Base-by-base conservation (phyloP, 2,888 invertebrate species). In the Coecobrya sp. region DNA sequence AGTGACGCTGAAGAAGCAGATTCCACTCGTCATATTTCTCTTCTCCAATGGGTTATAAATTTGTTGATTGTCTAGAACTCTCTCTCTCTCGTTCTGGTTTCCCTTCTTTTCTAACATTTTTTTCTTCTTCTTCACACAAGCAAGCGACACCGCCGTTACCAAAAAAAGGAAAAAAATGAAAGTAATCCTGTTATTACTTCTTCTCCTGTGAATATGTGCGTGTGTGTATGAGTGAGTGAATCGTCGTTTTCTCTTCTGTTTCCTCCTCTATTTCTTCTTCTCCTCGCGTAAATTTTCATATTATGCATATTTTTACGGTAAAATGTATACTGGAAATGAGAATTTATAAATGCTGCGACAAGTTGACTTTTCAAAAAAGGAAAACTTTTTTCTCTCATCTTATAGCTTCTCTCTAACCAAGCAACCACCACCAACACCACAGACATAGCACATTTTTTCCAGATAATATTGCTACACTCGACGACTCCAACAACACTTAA, bases 1-100 rank as follows among this genome's bases (percentile, higher is more conserved):
- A 89, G 81, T 81, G 81, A 89, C 73, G 88, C 52, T 45, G 73
- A 76, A 68, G 90, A 68, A 88, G 79, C 86, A 79, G 87, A 91
- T 91, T 89, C 84, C 92, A 88, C 92, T 92, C 88, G 92, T 92
- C 92, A 92, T 89, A 89, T 92, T 92, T 89, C 92, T 89, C 92
- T 92, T 89, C 92, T 92, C 92, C 89, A 86, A 94, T 93, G 94
- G 94, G 93, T 93, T 93, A 94, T 94, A 94, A 94, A 94, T 94
- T 93, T 94, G 93, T 93, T 94, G 94, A 94, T 94, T 94, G 93
- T 91, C 90, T 87, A 73, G 65, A 76, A 30, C 79, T 91, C 52
- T 42, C 68, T 85, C 86, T 84, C 84, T 68, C 59, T 86, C 52
- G 49, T 70, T 84, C 62, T 45, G 65, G 25, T 59, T 89, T 89